These are phyloP conservation scores for Myiotriccus ornatus DNA, from an alignment of 2,797 vertebrate genomes.

Conservation along the genomic window DNA sequence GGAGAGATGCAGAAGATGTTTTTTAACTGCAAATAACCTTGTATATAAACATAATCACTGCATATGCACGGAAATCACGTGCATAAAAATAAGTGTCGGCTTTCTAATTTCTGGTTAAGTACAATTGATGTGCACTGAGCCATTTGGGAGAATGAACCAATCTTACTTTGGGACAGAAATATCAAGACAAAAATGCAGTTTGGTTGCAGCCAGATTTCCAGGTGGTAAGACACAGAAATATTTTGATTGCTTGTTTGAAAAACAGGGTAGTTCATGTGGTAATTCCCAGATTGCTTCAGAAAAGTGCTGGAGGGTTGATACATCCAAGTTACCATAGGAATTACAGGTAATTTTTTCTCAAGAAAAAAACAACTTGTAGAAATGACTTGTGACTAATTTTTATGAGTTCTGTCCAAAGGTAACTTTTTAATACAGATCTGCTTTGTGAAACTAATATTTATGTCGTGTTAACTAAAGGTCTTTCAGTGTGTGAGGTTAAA, in stretches of 20 bases:
- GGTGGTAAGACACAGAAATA: not conserved
- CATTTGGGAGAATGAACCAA: not conserved
- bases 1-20: not conserved
- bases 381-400: not conserved
- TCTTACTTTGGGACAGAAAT: fast-evolving
- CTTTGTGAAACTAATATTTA: not conserved
- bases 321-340: not conserved
- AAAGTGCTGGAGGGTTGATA: not conserved
- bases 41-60: not conserved
- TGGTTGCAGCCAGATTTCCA: not conserved
- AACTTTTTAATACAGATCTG: not conserved
- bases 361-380: not conserved
- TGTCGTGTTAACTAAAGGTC: not conserved
- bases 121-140: not conserved
- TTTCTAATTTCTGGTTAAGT: not conserved
- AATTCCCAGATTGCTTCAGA: not conserved
- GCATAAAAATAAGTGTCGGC: not conserved
- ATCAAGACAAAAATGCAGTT: not conserved
- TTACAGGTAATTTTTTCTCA: not conserved
- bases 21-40: not conserved
- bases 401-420: not conserved
- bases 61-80: fast-evolving
- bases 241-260: not conserved
- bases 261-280: fast-evolving
- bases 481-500: not conserved